Base-by-base conservation (phyloP, 2,113 vertebrate species). In the Archilochus colubris region DNA sequence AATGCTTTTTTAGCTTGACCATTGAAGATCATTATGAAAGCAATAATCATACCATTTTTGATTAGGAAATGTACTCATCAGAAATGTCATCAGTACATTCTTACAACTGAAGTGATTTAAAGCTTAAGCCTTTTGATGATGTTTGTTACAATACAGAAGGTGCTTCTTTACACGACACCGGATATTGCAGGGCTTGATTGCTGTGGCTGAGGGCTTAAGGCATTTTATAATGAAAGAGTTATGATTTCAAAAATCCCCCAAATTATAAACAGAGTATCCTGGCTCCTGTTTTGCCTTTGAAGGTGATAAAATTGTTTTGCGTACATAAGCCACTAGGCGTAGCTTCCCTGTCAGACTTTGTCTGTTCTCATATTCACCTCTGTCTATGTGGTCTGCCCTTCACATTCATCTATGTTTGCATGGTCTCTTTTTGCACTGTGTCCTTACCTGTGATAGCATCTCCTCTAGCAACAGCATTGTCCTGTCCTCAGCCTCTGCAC, bases 221-320 rank as follows among this genome's bases (percentile, higher is more conserved):
- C 96, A 20, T 82, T 97, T 97, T 94, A 76, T 91, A 96, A 96
- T 95, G 95, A 96, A 97, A 96, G 96, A 97, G 91, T 89, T 96
- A 95, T 61, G 90, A 91, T 96, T 97, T 96, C 48, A 90, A 87
- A 98, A 98, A 97, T 96, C 89, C 97, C 97, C 97, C 94, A 91
- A 96, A 96, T 95, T 97, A 95, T 81, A 85, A 96, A 91, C 67
- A 85, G 82, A 93, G 58, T 59, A 64, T 87, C 81, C 91, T 86
- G 82, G 91, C 91, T 96, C 89, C 87, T 31, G 25, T 76, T 91
- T 88, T 63, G 89, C 70, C 95, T 95, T 91, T 74, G 96, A 96
- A 95, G 89, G 62, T 28, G 53, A 76, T 70, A 73, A 62, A 58
- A 75, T 74, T 83, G 59, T 91, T 86, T 90, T 73, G 91, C 81